A percentile compares a stretch with the other conserved stretches of the same genome.
Evolutionary conservation across 2,888 invertebrate species (phyloP).

Genomic region (Zeuzera pyrina): DNA sequence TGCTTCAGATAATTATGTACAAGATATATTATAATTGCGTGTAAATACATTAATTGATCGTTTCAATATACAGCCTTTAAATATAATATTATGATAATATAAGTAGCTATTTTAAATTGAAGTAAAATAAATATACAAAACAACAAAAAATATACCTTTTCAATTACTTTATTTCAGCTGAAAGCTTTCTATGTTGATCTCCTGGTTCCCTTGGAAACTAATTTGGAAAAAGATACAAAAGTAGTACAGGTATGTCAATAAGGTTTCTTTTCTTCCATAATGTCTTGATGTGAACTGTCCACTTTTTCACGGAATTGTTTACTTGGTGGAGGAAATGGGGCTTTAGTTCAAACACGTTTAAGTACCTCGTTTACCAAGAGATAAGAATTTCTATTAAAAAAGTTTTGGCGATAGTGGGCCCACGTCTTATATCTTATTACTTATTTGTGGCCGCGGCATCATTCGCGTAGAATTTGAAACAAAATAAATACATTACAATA

Average conservation of each 20-base stretch:
- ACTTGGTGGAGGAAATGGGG: constrained; percentile 32
- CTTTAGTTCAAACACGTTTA: constrained; percentile 39
- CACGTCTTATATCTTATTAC: too few relatives aligned
- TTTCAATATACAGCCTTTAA: too few relatives aligned
- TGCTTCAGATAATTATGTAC: too few relatives aligned
- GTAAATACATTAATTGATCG: too few relatives aligned
- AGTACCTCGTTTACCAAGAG: constrained; percentile 29
- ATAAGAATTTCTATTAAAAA: constrained; percentile 54
- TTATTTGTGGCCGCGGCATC: too few relatives aligned
- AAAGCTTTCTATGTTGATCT: constrained; percentile 96
- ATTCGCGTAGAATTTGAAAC: too few relatives aligned
- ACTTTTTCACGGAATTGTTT: constrained; percentile 41
- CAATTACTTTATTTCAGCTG: constrained; percentile 72
- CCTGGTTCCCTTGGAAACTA: constrained; percentile 92
- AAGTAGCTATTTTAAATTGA: too few relatives aligned
- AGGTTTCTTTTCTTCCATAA: constrained; percentile 34
- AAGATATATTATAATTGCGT: too few relatives aligned
- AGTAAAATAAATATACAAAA: too few relatives aligned
- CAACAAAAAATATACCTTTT: too few relatives aligned
- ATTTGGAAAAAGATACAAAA: constrained; percentile 94
- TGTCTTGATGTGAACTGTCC: constrained; percentile 34
- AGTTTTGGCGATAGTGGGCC: constrained; percentile 31
- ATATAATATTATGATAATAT: too few relatives aligned
- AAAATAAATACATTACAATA: too few relatives aligned
- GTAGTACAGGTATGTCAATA: constrained; percentile 84